These are phyloP conservation scores for Entosphenus tridentatus DNA, from an alignment of 2,113 vertebrate species.

Conservation along the genomic window DNA sequence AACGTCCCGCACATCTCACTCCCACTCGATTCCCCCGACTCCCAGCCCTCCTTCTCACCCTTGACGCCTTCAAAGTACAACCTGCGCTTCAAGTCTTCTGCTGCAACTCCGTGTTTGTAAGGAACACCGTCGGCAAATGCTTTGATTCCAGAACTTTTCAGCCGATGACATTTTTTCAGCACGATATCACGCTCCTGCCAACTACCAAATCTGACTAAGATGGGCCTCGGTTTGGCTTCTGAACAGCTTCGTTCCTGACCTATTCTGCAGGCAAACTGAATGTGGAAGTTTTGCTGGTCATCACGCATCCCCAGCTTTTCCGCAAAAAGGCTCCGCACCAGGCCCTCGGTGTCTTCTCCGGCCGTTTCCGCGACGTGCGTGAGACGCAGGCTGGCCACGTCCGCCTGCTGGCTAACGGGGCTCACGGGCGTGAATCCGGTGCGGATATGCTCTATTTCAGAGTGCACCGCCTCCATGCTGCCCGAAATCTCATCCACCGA, in stretches of 20 bases:
- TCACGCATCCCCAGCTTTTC: constrained; percentile 84
- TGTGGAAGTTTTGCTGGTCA: constrained; percentile 47
- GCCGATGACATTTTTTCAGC: constrained; percentile 92
- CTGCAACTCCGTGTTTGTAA: too few species aligned
- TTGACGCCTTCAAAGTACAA: too few species aligned
- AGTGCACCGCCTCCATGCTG: constrained; percentile 65
- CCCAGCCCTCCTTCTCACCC: too few species aligned
- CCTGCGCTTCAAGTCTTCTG: too few species aligned
- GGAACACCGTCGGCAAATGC: constrained; percentile 41
- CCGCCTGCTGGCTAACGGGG: constrained; percentile 49
- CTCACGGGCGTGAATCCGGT: constrained; percentile 55
- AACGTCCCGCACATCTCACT: too few species aligned
- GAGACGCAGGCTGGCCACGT: constrained; percentile 64
- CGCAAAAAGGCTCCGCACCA: constrained; percentile 58
- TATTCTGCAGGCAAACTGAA: constrained; percentile 75
- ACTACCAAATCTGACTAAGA: constrained; percentile 75
- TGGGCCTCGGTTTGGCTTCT: constrained; percentile 60
- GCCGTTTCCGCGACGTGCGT: constrained; percentile 78
- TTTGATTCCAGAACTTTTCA: constrained; percentile 80
- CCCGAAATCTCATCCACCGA: constrained; percentile 88
- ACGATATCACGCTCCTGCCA: constrained; percentile 72
- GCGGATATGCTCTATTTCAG: constrained; percentile 73
- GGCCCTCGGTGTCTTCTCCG: constrained; percentile 42
- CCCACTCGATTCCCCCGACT: too few species aligned
- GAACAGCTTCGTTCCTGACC: constrained; percentile 80